Conservation (phyloP, 1,140 invertebrate genomes). For the Eupristina koningsbergeri region DNA sequence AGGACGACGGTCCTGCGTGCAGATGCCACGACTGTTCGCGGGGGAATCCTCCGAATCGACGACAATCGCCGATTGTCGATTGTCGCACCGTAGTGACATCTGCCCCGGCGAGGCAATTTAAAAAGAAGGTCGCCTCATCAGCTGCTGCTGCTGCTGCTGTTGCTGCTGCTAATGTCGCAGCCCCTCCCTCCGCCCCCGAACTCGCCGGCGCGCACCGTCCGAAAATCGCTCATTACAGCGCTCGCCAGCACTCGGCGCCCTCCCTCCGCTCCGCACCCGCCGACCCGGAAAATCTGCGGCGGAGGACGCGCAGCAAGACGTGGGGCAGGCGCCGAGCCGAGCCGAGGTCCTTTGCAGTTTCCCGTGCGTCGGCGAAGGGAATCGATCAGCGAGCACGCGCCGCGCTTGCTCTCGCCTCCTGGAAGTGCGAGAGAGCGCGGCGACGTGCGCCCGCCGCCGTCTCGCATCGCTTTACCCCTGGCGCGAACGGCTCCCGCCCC, state of each 20-base stretch:
- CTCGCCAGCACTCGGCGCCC: not conserved
- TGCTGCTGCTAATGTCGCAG: too few species aligned
- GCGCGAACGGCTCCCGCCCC: too few species aligned
- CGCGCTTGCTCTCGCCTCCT: not conserved
- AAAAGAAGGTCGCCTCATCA: constrained; percentile 21
- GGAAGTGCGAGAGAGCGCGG: not conserved
- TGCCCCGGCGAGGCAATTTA: constrained; percentile 11
- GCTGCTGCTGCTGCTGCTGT: constrained; percentile 1
- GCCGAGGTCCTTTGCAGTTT: not conserved
- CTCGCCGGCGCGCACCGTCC: not conserved
- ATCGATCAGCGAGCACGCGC: constrained; percentile 24
- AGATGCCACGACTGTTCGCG: not conserved
- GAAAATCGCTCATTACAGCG: not conserved
- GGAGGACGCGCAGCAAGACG: not conserved
- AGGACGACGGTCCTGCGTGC: not conserved
- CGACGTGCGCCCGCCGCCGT: not conserved
- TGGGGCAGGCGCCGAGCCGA: not conserved
- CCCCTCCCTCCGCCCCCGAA: not conserved
- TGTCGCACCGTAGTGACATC: constrained; percentile 11
- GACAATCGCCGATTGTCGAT: constrained; percentile 33
- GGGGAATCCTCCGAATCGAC: not conserved
- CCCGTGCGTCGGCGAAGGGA: not conserved
- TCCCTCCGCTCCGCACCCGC: not conserved
- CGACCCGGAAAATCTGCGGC: constrained; percentile 2
- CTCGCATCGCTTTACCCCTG: too few species aligned